Conservation (phyloP, 2,888 invertebrate genomes). For the Eudemis profundana region DNA sequence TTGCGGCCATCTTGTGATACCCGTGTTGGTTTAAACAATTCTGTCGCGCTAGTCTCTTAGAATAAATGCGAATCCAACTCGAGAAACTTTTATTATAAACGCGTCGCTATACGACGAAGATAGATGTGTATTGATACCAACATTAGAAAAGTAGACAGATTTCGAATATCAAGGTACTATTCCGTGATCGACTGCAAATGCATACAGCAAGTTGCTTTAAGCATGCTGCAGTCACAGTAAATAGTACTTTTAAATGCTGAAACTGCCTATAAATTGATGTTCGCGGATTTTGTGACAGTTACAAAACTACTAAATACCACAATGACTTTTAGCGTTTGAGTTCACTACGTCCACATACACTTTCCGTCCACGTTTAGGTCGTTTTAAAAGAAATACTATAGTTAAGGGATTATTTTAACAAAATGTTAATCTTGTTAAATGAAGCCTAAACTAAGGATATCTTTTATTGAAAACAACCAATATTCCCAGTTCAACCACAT, state of each 20-base stretch:
- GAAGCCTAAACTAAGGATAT: too few relatives aligned
- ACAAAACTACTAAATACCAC: neutral
- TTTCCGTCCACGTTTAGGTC: too few relatives aligned
- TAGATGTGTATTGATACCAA: neutral
- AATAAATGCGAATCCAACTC: conserved; percentile 12
- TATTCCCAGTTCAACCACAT: too few relatives aligned
- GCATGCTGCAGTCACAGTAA: neutral
- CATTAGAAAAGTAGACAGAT: neutral
- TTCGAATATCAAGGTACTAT: neutral
- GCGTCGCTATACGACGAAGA: neutral
- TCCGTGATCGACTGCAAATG: neutral
- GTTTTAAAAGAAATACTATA: too few relatives aligned
- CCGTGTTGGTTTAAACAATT: neutral
- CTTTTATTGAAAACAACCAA: too few relatives aligned
- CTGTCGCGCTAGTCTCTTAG: neutral
- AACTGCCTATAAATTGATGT: too few relatives aligned
- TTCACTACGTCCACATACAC: too few relatives aligned
- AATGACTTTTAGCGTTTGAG: too few relatives aligned
- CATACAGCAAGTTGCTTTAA: neutral
- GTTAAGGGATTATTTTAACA: too few relatives aligned
- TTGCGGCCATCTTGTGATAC: too few relatives aligned
- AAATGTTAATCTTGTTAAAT: too few relatives aligned
- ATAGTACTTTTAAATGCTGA: neutral
- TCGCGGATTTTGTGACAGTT: too few relatives aligned
- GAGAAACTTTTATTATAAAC: neutral